Evolutionary conservation across 2,888 invertebrate genomes (phyloP).

Genomic region (Drosophila mercatorum): DNA sequence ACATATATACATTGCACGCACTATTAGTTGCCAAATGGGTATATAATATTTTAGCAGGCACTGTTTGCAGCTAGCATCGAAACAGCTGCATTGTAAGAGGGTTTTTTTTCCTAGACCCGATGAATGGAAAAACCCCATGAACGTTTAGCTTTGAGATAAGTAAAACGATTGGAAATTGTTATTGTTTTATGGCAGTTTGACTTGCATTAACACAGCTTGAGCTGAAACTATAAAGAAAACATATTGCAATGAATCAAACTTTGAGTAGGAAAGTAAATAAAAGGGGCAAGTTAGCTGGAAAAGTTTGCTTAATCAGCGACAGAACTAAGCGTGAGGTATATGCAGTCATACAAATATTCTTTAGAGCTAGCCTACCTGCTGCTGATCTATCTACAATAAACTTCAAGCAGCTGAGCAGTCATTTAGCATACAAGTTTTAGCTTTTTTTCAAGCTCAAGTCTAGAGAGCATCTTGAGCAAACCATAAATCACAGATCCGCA

Average conservation of each 20-base stretch:
- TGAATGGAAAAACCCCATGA: slow-evolving; percentile 25
- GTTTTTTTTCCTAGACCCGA: background rate
- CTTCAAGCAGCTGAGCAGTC: background rate
- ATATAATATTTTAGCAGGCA: slow-evolving; percentile 33
- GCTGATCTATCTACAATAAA: background rate
- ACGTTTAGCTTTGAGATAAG: background rate
- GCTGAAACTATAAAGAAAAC: background rate
- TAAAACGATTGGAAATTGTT: background rate
- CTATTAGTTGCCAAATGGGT: slow-evolving; percentile 50
- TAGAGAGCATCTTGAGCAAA: background rate
- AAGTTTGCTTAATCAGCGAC: background rate
- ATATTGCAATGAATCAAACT: background rate
- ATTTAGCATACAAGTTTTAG: background rate
- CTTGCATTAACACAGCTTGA: background rate
- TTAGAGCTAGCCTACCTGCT: background rate
- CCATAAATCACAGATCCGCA: slow-evolving; percentile 12
- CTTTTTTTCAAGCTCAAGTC: background rate
- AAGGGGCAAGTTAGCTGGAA: background rate
- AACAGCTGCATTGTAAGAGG: slow-evolving; percentile 9
- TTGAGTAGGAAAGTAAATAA: background rate
- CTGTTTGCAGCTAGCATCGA: slow-evolving; percentile 19
- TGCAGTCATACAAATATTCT: background rate
- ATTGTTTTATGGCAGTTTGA: background rate
- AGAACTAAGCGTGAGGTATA: background rate
- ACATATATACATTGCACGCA: slow-evolving; percentile 43